Conservation (phyloP, 2,888 invertebrate genomes). For the Drosophila anomalipes region DNA sequence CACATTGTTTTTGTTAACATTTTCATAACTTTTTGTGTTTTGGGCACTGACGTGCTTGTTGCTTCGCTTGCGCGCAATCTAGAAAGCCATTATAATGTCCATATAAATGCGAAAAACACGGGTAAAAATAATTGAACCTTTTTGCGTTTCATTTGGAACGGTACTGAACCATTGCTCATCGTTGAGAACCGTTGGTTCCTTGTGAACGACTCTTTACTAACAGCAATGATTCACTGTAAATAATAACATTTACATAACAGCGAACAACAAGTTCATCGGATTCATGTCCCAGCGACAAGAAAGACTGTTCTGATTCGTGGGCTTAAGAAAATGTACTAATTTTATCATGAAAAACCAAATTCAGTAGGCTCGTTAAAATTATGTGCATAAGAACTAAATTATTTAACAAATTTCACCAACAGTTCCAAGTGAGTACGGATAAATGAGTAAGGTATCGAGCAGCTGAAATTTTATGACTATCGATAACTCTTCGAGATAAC, state of each 20-base stretch:
- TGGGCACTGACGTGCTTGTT: constrained; percentile 82
- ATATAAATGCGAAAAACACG: constrained; percentile 82
- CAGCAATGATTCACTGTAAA: constrained; percentile 8
- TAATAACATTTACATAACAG: neutral
- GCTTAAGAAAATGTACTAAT: neutral
- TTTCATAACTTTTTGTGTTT: constrained; percentile 79
- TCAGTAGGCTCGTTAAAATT: neutral
- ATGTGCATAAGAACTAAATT: neutral
- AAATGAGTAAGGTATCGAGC: neutral
- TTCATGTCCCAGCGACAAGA: neutral
- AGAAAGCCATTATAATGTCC: constrained; percentile 91
- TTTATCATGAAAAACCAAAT: no score
- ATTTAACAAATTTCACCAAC: neutral
- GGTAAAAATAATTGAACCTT: constrained; percentile 75
- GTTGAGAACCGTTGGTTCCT: constrained; percentile 10
- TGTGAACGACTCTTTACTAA: constrained; percentile 14
- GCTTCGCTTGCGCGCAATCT: constrained; percentile 86
- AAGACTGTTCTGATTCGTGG: neutral
- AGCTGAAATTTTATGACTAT: neutral
- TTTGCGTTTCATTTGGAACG: constrained; percentile 84
- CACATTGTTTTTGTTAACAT: constrained; percentile 82
- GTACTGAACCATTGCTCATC: constrained; percentile 35
- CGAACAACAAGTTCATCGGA: neutral
- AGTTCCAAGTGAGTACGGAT: neutral
- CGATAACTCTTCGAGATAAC: neutral